phyloP scores from a whole-genome alignment of 2,888 invertebrate genomes.

The Drosophila subsilvestris region DNA sequence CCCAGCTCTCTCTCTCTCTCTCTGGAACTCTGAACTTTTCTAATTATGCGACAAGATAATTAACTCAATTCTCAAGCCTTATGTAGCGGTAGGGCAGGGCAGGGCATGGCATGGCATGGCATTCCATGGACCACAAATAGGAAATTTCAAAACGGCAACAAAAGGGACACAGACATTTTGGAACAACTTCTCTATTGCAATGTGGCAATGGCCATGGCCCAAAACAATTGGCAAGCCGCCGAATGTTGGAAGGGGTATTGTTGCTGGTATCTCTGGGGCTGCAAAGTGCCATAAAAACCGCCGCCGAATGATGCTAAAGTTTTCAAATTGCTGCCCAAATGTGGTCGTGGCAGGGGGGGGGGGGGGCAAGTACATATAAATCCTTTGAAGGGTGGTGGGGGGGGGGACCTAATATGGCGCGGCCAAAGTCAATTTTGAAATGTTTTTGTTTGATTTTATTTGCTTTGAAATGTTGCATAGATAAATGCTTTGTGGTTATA shows the following conservation, averaged over 20 bases:
- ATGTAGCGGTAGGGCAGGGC: too few species aligned
- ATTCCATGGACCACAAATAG: slow-evolving; percentile 11
- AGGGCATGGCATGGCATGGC: too few species aligned
- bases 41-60: slow-evolving; percentile 77
- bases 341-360: slow-evolving; percentile 23
- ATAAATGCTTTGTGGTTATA: not conserved
- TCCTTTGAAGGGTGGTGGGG: slow-evolving; percentile 3
- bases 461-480: slow-evolving; percentile 16
- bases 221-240: slow-evolving; percentile 61
- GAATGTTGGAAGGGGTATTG: slow-evolving; percentile 12
- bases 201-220: slow-evolving; percentile 56
- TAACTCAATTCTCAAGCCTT: slow-evolving; percentile 60
- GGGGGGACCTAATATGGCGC: slow-evolving; percentile 12
- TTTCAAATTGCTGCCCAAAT: slow-evolving; percentile 45
- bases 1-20: not conserved
- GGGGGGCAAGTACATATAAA: slow-evolving; percentile 7
- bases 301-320: slow-evolving; percentile 42
- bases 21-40: slow-evolving; percentile 68
- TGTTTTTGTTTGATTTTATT: slow-evolving; percentile 48
- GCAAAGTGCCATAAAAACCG: slow-evolving; percentile 61
- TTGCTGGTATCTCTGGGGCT: not conserved
- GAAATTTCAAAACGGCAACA: slow-evolving; percentile 2
- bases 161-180: slow-evolving; percentile 14
- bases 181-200: slow-evolving; percentile 16
- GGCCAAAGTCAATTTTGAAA: slow-evolving; percentile 40